phyloP scores from a whole-genome alignment of 2,113 vertebrate species.

The Cygnus atratus region DNA sequence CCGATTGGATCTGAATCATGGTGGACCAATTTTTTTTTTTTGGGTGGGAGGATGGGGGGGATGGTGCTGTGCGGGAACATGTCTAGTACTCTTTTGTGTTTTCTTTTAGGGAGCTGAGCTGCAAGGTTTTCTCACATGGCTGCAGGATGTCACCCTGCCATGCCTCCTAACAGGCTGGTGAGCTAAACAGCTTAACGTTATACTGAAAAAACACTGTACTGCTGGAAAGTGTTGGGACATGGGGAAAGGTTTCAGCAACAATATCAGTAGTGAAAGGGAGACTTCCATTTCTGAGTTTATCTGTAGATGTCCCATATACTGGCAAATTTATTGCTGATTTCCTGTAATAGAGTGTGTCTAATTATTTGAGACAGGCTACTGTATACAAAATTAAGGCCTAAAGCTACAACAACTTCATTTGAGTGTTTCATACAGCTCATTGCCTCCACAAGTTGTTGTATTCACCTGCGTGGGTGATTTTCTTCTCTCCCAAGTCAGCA shows the following conservation, averaged over 20 bases:
- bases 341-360: background rate
- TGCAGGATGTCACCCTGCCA: background rate
- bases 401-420: background rate
- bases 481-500: background rate
- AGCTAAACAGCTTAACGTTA: background rate
- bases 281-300: background rate
- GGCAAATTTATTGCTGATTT: background rate
- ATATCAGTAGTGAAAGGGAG: background rate
- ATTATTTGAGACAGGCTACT: background rate
- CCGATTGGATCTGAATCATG: background rate
- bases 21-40: background rate
- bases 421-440: background rate
- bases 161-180: background rate
- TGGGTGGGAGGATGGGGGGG: too few relatives aligned
- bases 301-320: background rate
- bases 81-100: background rate
- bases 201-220: background rate
- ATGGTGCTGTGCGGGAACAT: too few relatives aligned
- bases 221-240: background rate
- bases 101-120: background rate
- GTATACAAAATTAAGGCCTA: background rate
- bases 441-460: background rate
- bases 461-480: background rate
- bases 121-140: background rate
- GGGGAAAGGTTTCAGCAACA: background rate